phyloP scores from a whole-genome alignment of 2,797 vertebrate species.

The Sarcophilus harrisii region DNA sequence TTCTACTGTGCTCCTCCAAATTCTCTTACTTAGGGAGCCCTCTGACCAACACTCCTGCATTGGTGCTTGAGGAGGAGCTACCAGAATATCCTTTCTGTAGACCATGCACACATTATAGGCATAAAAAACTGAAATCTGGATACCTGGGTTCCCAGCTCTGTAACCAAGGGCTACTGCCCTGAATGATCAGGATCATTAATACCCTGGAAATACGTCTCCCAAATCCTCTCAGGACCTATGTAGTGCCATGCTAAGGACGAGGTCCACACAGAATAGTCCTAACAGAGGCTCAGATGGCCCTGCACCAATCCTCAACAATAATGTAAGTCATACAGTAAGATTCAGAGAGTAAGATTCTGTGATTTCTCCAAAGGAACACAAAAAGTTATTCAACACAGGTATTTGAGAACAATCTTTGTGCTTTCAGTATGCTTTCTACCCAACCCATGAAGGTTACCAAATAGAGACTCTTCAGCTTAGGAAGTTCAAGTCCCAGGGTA shows the following conservation, averaged over 20 bases:
- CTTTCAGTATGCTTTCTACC: neutral
- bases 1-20: neutral
- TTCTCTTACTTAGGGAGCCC: neutral
- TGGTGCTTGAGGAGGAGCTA: slow-evolving; percentile 7
- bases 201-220: neutral
- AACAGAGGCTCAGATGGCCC: neutral
- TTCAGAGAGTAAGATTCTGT: neutral
- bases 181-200: neutral
- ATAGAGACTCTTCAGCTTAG: slow-evolving; percentile 90
- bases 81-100: neutral
- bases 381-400: neutral
- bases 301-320: neutral
- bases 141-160: neutral
- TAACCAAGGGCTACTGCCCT: neutral
- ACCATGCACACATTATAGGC: neutral
- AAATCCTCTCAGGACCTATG: neutral
- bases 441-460: slow-evolving; percentile 86
- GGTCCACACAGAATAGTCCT: neutral
- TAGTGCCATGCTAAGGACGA: neutral
- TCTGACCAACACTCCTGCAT: neutral
- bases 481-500: slow-evolving; percentile 90
- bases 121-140: neutral
- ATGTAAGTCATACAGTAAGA: neutral
- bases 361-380: neutral
- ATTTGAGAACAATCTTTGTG: neutral